Evolutionary conservation across 92 coral and sea anemone genomes (phyloP).

Genomic region (Umimayanthus chanpuru): DNA sequence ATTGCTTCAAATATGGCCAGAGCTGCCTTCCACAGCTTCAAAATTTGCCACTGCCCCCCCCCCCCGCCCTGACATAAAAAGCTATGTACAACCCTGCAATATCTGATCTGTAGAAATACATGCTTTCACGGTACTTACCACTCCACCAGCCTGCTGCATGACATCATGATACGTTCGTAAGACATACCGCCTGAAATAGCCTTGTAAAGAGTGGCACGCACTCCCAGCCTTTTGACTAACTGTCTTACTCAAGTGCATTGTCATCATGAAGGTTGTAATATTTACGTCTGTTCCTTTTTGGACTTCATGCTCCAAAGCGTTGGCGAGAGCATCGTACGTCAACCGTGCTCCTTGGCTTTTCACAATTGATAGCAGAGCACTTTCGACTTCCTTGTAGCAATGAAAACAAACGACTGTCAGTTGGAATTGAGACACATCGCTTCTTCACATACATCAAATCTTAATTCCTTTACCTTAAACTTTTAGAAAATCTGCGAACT

Average conservation of each 20-base stretch:
- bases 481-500: too few relatives aligned
- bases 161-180: constrained; percentile 50
- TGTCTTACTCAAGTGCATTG: constrained; percentile 59
- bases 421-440: not conserved
- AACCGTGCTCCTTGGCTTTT: constrained; percentile 58
- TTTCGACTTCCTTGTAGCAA: constrained; percentile 55
- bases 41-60: too few relatives aligned
- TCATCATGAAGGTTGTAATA: constrained; percentile 73
- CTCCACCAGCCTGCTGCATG: constrained; percentile 79
- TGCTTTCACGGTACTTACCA: constrained; percentile 62
- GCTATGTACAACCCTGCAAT: too few relatives aligned
- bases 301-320: constrained; percentile 65
- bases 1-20: too few relatives aligned
- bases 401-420: not conserved
- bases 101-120: too few relatives aligned
- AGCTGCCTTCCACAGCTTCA: too few relatives aligned
- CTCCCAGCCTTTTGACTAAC: constrained; percentile 62
- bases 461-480: too few relatives aligned
- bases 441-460: not conserved
- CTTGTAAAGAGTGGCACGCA: constrained; percentile 37
- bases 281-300: constrained; percentile 65
- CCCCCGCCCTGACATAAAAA: too few relatives aligned
- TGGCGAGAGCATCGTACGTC: constrained; percentile 68
- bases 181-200: constrained; percentile 66
- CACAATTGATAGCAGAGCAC: constrained; percentile 52